These are phyloP conservation scores for Elachura formosa DNA, from an alignment of 2,113 vertebrate genomes.

Conservation along the genomic window DNA sequence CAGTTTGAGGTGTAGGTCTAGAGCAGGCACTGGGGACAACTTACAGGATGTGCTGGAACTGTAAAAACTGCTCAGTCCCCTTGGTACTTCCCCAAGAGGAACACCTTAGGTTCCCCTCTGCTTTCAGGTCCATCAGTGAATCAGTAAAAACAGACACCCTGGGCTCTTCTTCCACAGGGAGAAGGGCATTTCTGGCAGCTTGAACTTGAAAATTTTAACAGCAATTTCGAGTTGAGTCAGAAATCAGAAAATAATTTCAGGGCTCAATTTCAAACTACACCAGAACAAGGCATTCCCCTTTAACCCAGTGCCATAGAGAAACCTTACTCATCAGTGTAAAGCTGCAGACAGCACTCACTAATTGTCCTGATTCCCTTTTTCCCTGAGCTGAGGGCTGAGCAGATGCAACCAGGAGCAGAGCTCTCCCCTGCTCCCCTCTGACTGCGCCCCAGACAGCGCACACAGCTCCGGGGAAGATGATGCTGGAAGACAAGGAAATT, in stretches of 20 bases:
- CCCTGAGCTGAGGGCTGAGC: not conserved
- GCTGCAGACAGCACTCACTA: not conserved
- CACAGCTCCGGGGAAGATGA: not conserved
- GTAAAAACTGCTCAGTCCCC: not conserved
- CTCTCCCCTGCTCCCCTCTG: not conserved
- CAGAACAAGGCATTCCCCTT: not conserved
- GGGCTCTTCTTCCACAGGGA: not conserved
- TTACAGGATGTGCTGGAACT: not conserved
- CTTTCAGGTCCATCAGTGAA: rapidly evolving
- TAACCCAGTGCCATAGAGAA: not conserved
- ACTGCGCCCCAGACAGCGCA: not conserved
- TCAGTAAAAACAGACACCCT: not conserved
- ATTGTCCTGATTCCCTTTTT: not conserved
- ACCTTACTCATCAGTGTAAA: not conserved
- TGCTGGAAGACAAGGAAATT: not conserved
- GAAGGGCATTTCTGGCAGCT: not conserved
- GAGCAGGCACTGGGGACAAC: not conserved
- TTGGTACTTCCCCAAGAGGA: too few relatives aligned
- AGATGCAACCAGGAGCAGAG: not conserved
- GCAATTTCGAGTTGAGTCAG: rapidly evolving
- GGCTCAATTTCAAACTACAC: not conserved
- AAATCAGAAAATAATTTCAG: not conserved
- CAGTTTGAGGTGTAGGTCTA: rapidly evolving
- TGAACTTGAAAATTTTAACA: not conserved
- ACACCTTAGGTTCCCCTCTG: not conserved